Base-by-base conservation (phyloP, 2,888 invertebrate genomes). In the Uloborus plumipes region DNA sequence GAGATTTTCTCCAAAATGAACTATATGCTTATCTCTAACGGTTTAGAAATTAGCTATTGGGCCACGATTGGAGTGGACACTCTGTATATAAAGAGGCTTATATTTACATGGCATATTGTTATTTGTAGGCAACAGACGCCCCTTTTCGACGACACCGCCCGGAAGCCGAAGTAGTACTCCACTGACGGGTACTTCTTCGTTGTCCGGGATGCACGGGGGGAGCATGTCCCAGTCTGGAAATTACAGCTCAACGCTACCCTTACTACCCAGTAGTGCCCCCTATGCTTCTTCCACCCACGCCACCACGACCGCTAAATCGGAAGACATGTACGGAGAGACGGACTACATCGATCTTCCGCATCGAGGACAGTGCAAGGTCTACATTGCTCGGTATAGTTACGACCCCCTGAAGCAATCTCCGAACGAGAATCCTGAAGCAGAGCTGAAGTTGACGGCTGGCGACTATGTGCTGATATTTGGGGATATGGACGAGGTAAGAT, bases 391-490 rank as follows among this genome's bases (percentile, higher is more conserved):
- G 81, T 92, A 92, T 87, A 91, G 90, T 62, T 92, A 92, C 87
- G 93, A 94, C 87, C 93, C 93, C 0, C 91, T 92, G 87, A 91
- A 92, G 86, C 93, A 93, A 87, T 93, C 93, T 15, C 93, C 93
- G 2, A 94, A 93, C 88, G 97, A 97, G 88, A 95, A 95, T 89
- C 96, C 96, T 2, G 98, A 99, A 90, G 95, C 96, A 70, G 99
- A 99, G 89, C 90, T 99, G 85, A 93, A 94, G 26, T 93, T 98
- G 61, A 94, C 94, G 88, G 94, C 97, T 74, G 99, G 99, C 14
- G 99, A 99, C 90, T 99, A 98, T 89, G 92, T 99, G 67, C 91
- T 99, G 80, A 97, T 99, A 26, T 97, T 97, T 94, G 97, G 96
- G 59, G 90, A 90, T 77, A 90, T 91, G 89, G 90, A 90, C 87